These are phyloP conservation scores for Galendromus occidentalis DNA, from an alignment of 1,140 invertebrate species.

Conservation along the genomic window DNA sequence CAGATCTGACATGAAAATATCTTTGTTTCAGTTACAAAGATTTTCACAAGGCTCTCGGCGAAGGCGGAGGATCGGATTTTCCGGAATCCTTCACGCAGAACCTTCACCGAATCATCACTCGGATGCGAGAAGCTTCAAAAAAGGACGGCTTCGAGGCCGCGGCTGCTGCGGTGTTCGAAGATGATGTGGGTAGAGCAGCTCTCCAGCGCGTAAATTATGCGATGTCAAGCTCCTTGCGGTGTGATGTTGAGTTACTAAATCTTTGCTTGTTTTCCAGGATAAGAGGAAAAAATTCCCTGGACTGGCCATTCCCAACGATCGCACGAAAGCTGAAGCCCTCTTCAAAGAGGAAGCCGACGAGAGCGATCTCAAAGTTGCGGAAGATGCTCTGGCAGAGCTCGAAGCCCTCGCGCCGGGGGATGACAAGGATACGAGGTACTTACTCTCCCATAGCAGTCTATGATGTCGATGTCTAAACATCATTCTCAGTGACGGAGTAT, in stretches of 20 bases:
- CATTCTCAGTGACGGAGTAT: too few species aligned
- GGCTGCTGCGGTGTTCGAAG: slow-evolving; percentile 7
- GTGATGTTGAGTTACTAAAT: too few species aligned
- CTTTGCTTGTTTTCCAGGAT: slow-evolving; percentile 16
- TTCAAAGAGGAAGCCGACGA: slow-evolving; percentile 24
- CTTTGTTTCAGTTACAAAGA: slow-evolving; percentile 41
- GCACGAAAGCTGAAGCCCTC: slow-evolving; percentile 25
- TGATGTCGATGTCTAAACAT: slow-evolving; percentile 13
- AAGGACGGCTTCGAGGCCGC: background rate
- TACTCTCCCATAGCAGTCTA: too few species aligned
- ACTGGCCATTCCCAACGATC: slow-evolving; percentile 67
- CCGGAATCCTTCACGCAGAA: slow-evolving; percentile 82
- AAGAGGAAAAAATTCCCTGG: slow-evolving; percentile 65
- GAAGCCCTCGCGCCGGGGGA: slow-evolving; percentile 54
- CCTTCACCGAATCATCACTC: slow-evolving; percentile 72
- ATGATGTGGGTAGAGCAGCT: slow-evolving; percentile 14
- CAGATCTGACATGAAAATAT: too few species aligned
- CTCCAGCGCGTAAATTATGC: too few species aligned
- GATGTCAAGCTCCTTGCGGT: too few species aligned
- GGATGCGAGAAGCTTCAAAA: slow-evolving; percentile 44
- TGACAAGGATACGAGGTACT: background rate
- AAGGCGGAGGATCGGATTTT: slow-evolving; percentile 76
- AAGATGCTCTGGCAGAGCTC: slow-evolving; percentile 66
- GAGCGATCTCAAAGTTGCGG: slow-evolving; percentile 39
- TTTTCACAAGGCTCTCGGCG: slow-evolving; percentile 62